phyloP scores from a whole-genome alignment of 1,140 invertebrate genomes.

The Harpegnathos saltator region DNA sequence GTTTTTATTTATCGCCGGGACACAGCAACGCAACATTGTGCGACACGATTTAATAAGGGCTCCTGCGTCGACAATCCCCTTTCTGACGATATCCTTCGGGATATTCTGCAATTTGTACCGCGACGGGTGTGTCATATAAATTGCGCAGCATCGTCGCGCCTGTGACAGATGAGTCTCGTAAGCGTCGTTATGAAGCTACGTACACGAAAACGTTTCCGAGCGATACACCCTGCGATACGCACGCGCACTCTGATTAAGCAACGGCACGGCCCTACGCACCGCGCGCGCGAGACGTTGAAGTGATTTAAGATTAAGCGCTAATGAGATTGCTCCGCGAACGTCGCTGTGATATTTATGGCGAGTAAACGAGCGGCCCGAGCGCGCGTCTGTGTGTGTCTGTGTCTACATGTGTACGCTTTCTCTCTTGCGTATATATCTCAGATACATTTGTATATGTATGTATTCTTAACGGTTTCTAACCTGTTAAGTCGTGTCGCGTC shows the following conservation, averaged over 20 bases:
- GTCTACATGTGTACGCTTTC: no score
- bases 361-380: neutral
- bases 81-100: neutral
- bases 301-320: constrained; percentile 46
- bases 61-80: neutral
- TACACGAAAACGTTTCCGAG: constrained; percentile 36
- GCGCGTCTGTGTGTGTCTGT: neutral
- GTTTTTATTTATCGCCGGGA: neutral
- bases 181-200: constrained; percentile 54
- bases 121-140: constrained; percentile 20
- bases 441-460: neutral
- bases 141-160: constrained; percentile 21
- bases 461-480: constrained; percentile 4
- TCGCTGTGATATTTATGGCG: neutral
- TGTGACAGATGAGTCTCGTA: constrained; percentile 51
- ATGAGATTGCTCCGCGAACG: constrained; percentile 22
- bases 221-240: constrained; percentile 11
- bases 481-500: neutral
- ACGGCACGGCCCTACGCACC: neutral
- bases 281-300: constrained; percentile 14
- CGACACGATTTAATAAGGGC: neutral
- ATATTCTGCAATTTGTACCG: neutral
- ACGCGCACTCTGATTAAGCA: constrained; percentile 35
- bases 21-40: neutral
- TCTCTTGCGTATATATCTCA: no score